Conservation (phyloP, 2,888 invertebrate species). For the Lasioglossum calceatum region DNA sequence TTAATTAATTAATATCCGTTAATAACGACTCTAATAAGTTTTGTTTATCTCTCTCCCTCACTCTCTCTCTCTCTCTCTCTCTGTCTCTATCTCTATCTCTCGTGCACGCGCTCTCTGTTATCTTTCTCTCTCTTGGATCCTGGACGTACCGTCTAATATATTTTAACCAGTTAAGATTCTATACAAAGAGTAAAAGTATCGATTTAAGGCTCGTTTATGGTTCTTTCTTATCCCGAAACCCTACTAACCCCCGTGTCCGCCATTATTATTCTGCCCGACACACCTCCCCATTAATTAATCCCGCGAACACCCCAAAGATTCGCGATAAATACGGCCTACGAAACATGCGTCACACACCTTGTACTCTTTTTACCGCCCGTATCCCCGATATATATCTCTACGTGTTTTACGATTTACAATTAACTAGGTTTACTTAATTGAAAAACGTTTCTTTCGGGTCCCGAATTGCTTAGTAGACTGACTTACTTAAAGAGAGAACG, state of each 20-base stretch:
- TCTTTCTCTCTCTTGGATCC: conserved; percentile 24
- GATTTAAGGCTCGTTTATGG: conserved; percentile 74
- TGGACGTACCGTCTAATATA: conserved; percentile 65
- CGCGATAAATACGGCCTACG: not conserved
- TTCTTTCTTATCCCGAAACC: conserved; percentile 47
- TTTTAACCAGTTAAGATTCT: conserved; percentile 66
- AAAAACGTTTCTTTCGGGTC: conserved; percentile 79
- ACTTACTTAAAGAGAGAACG: conserved; percentile 70
- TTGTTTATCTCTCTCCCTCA: conserved; percentile 52
- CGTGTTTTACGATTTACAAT: conserved; percentile 69
- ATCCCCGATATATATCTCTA: conserved; percentile 67
- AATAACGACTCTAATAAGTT: conserved; percentile 79
- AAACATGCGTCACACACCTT: conserved; percentile 27
- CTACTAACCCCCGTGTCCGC: not conserved
- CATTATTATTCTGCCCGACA: not conserved
- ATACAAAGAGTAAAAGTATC: conserved; percentile 75
- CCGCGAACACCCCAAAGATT: not conserved
- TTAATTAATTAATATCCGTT: conserved; percentile 77
- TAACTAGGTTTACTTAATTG: conserved; percentile 78
- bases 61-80: not conserved
- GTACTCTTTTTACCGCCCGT: conserved; percentile 54
- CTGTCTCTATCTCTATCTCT: not conserved
- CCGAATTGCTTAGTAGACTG: conserved; percentile 78
- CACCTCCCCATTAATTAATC: not conserved
- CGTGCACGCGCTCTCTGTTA: conserved; percentile 54